Conservation (phyloP, 2,888 invertebrate genomes). For the Harpalus rufipes region DNA sequence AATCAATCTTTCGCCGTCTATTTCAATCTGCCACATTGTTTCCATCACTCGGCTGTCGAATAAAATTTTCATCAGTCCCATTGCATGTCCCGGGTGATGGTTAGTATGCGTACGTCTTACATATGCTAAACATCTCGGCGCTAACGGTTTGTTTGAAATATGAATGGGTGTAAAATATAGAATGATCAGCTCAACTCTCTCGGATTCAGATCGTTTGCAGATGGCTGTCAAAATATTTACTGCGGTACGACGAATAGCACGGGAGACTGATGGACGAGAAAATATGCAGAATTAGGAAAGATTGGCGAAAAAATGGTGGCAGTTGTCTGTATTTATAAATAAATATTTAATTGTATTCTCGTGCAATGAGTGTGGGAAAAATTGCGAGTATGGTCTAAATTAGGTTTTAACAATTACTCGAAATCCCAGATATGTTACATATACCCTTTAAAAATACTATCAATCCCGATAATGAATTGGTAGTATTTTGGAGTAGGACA, state of each 20-base stretch:
- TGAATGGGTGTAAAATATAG: constrained; percentile 53
- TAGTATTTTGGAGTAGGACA: too few relatives aligned
- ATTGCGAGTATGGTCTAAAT: too few relatives aligned
- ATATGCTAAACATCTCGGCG: constrained; percentile 22
- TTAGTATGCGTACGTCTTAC: constrained; percentile 8
- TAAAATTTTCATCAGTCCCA: background rate
- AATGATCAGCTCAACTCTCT: constrained; percentile 27
- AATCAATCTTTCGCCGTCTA: background rate
- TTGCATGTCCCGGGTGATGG: background rate
- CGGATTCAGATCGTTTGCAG: background rate
- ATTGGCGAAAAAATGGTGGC: background rate
- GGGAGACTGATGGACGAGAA: constrained; percentile 15
- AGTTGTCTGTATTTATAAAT: too few relatives aligned
- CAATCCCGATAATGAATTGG: too few relatives aligned
- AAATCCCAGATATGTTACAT: too few relatives aligned
- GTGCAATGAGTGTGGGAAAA: too few relatives aligned
- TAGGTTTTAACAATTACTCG: too few relatives aligned
- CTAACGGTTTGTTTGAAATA: constrained; percentile 60
- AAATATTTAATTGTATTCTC: too few relatives aligned
- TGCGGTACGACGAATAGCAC: background rate
- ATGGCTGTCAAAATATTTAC: constrained; percentile 40
- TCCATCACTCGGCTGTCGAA: background rate
- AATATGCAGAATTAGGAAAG: background rate
- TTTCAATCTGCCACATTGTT: background rate
- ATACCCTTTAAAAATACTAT: too few relatives aligned